A percentile compares a stretch with the other conserved stretches of the same genome.
These are phyloP conservation scores for Sminthurinus aureus DNA, from an alignment of 2,888 invertebrate species.

Conservation along the genomic window DNA sequence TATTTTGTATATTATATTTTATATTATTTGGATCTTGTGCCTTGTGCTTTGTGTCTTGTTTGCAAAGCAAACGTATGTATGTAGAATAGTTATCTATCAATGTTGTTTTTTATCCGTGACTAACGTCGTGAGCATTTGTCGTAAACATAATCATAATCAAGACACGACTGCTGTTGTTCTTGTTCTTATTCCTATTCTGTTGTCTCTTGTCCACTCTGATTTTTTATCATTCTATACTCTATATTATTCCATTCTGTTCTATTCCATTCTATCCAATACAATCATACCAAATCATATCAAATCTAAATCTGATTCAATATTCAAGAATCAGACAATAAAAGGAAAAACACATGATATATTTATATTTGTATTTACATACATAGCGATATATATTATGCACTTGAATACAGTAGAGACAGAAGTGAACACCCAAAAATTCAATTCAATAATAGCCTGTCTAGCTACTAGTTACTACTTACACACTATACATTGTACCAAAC, in stretches of 20 bases:
- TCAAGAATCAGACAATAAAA: not conserved
- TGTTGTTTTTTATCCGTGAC: constrained; percentile 12
- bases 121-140: not conserved
- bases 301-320: not conserved
- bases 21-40: not conserved
- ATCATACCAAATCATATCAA: not conserved
- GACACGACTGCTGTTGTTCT: constrained; percentile 11
- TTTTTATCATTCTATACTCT: not conserved
- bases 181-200: not conserved
- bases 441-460: not conserved
- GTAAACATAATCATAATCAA: constrained; percentile 17
- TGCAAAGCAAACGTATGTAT: not conserved
- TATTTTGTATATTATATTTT: not conserved
- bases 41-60: not conserved
- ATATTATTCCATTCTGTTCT: too few relatives aligned
- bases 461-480: not conserved
- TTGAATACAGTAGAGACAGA: not conserved
- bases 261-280: too few relatives aligned
- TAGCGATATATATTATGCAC: not conserved
- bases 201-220: not conserved
- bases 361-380: too few relatives aligned
- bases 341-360: not conserved
- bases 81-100: not conserved
- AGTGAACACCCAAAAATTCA: constrained; percentile 3
- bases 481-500: too few relatives aligned